A percentile compares a stretch with the other conserved stretches of the same genome.
These are phyloP conservation scores for Drosophila pseudotakahashii DNA, from an alignment of 2,888 invertebrate genomes.

Conservation along the genomic window DNA sequence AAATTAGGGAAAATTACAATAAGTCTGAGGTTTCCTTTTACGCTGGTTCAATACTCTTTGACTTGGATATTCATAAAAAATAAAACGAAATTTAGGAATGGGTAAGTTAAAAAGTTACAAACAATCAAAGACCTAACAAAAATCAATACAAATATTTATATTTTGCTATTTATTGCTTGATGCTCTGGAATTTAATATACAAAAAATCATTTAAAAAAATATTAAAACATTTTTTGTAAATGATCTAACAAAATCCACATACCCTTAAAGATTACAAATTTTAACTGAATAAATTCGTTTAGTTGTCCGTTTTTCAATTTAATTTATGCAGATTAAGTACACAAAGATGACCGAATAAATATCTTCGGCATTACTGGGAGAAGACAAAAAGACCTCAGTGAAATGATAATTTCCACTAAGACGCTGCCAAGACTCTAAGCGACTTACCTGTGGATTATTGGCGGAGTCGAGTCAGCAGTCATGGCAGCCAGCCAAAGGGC, in stretches of 20 bases:
- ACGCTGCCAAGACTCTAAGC: conserved; percentile 61
- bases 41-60: neutral
- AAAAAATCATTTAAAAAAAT: too few species aligned
- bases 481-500: conserved; percentile 28
- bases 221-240: too few species aligned
- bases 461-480: conserved; percentile 36
- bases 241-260: neutral
- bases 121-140: too few species aligned
- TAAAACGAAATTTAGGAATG: neutral
- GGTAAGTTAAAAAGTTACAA: too few species aligned
- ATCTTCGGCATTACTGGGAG: conserved; percentile 10
- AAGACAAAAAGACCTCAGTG: conserved; percentile 6
- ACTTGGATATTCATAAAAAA: neutral
- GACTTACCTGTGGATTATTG: conserved; percentile 37
- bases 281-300: neutral
- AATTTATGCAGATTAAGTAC: conserved; percentile 13
- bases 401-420: conserved; percentile 17
- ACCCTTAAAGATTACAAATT: neutral
- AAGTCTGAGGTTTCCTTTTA: neutral
- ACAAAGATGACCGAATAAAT: conserved; percentile 22
- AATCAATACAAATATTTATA: too few species aligned
- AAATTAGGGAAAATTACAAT: conserved; percentile 10
- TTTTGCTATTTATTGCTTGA: too few species aligned
- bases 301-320: conserved; percentile 7
- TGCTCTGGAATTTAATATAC: too few species aligned